phyloP scores from a whole-genome alignment of 2,888 invertebrate species.

The Sarcophaga rosellei region DNA sequence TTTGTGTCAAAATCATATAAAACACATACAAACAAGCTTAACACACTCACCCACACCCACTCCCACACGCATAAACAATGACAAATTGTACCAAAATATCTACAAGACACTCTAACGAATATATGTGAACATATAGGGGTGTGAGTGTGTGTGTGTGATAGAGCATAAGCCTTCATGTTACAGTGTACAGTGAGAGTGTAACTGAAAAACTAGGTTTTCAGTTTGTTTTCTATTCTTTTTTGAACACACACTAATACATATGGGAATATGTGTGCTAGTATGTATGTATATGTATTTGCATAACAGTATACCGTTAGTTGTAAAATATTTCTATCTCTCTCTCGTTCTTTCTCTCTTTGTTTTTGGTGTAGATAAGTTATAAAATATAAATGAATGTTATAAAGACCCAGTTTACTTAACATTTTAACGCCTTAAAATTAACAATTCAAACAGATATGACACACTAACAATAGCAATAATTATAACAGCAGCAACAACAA shows the following conservation, averaged over 20 bases:
- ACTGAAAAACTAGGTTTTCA: conserved; percentile 11
- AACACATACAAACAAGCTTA: background rate
- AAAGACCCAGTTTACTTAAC: conserved; percentile 68
- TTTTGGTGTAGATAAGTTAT: conserved; percentile 45
- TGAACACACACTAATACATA: background rate
- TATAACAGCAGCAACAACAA: background rate
- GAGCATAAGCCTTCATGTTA: background rate
- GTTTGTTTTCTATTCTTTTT: background rate
- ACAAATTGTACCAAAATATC: conserved; percentile 2
- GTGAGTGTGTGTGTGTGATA: background rate
- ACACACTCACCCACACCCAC: background rate
- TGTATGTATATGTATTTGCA: background rate
- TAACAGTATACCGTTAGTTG: background rate
- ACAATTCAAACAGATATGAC: conserved; percentile 67
- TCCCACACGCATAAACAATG: background rate
- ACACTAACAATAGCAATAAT: conserved; percentile 42
- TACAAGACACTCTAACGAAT: background rate
- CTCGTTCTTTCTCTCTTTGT: too few species aligned
- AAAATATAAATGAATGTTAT: conserved; percentile 65
- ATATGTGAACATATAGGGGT: background rate
- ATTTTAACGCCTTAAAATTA: conserved; percentile 68
- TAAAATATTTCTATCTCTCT: too few species aligned
- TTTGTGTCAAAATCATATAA: conserved; percentile 64
- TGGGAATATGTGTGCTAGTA: background rate
- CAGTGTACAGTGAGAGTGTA: background rate